Base-by-base conservation (phyloP, 2,888 invertebrate species). In the Pseudoips prasinana region DNA sequence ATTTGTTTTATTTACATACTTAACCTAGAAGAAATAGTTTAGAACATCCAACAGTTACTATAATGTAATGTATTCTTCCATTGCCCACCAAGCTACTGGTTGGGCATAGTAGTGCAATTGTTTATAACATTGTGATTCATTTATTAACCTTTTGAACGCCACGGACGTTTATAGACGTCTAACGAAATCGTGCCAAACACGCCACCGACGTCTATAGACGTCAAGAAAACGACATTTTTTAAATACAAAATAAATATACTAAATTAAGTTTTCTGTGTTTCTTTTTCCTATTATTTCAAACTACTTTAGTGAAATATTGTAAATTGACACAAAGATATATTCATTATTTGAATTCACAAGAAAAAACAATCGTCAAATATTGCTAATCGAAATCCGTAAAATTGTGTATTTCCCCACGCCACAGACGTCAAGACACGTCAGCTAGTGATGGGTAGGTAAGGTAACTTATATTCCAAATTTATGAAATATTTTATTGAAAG, bases 401-500 rank as follows among this genome's bases (percentile, higher is more conserved):
- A 26, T 26, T 26, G 25, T 26, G 34, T 22, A n/a, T 8, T 25
- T 25, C 29, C 34, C 10, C 30, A 35, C 30, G 25, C 25, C 25
- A 22, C 22, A 25, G 35, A 7, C 30, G 17, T 8, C 30, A 35
- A 30, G 25, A 35, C 17, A 29, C 34, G 25, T 10, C 30, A 29
- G 29, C 29, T 25, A 29, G 29, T 34, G 29, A 34, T 34, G 34
- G 29, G 25, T 29, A 19, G 8, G 33, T 33, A 24, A 34, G 29
- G 24, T 28, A 33, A 33, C n/a, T 28, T 28, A 24, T 19, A 27
- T 22, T 33, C 10, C 7, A 33, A 27, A 33, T 33, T 10, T 26
- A 26, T 26, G 26, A 26, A 32, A 27, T 27, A 33, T 33, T 33
- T 33, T 18, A 33, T 33, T 18, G 8, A 33, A 33, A 33, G 33